A percentile compares a stretch with the other conserved stretches of the same genome.
Conservation (phyloP, 1,140 invertebrate genomes). For the Dinoponera quadriceps region DNA sequence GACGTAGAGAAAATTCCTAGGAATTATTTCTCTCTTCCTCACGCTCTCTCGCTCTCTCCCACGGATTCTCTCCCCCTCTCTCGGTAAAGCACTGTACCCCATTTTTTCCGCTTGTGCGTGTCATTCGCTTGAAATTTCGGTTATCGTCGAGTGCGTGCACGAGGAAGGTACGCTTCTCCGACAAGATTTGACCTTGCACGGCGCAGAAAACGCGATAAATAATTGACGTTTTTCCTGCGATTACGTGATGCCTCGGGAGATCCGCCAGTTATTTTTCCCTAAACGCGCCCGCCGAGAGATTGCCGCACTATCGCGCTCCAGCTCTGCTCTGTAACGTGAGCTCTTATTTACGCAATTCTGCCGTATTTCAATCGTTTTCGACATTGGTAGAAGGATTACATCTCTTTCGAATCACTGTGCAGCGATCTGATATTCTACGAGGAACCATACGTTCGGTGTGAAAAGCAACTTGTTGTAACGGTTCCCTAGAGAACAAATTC, state of each 20-base stretch:
- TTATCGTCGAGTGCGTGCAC: slow-evolving; percentile 14
- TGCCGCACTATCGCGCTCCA: too few relatives aligned
- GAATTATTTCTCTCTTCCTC: slow-evolving; percentile 44
- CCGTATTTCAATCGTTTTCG: too few relatives aligned
- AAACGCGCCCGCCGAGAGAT: neutral
- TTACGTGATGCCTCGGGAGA: neutral
- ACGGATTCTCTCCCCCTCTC: slow-evolving; percentile 27
- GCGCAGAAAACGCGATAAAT: slow-evolving; percentile 10
- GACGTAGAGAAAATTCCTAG: slow-evolving; percentile 61
- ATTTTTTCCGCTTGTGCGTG: neutral
- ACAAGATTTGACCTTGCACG: slow-evolving; percentile 25
- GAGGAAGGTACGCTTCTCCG: neutral
- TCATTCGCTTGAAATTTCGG: slow-evolving; percentile 22
- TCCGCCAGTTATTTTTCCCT: neutral
- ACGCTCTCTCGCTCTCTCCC: slow-evolving; percentile 4
- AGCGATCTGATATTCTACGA: too few relatives aligned
- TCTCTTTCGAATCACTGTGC: too few relatives aligned
- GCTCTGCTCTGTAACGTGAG: too few relatives aligned
- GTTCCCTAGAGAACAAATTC: too few relatives aligned
- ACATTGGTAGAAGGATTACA: too few relatives aligned
- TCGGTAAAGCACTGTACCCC: slow-evolving; percentile 12
- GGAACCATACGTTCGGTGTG: too few relatives aligned
- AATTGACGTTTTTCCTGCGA: neutral
- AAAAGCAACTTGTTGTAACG: too few relatives aligned
- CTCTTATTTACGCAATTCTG: too few relatives aligned